These are phyloP conservation scores for Caenorhabditis sp. DNA, from an alignment of 2,888 invertebrate genomes.

Conservation along the genomic window DNA sequence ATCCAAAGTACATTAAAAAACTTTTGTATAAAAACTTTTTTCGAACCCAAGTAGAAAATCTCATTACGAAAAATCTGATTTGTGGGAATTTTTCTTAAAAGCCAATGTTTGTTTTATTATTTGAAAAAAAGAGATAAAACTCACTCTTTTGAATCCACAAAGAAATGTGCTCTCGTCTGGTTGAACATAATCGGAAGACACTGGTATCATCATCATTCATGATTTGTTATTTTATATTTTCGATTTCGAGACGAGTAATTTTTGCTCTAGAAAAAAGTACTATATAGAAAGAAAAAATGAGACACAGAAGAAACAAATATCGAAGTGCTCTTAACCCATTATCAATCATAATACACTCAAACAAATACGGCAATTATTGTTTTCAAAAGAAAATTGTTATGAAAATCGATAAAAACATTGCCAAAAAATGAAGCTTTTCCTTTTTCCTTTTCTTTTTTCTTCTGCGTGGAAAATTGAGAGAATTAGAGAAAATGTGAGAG, in stretches of 20 bases:
- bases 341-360: too few relatives aligned
- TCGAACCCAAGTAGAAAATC: too few relatives aligned
- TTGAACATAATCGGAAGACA: conserved; percentile 26
- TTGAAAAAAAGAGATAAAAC: too few relatives aligned
- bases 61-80: too few relatives aligned
- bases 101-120: too few relatives aligned
- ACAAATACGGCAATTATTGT: background rate
- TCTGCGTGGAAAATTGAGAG: background rate
- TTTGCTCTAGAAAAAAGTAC: background rate
- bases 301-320: background rate
- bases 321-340: background rate
- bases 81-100: too few relatives aligned
- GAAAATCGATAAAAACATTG: background rate
- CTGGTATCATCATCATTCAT: conserved; percentile 38
- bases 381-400: background rate
- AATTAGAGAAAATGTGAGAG: conserved; percentile 1
- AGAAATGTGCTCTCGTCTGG: conserved; percentile 58
- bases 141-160: conserved; percentile 44
- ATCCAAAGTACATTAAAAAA: too few relatives aligned
- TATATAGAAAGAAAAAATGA: background rate
- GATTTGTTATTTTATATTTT: conserved; percentile 6
- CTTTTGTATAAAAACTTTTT: too few relatives aligned
- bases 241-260: background rate
- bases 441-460: background rate
- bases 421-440: background rate